A percentile compares a stretch with the other conserved stretches of the same genome.
Evolutionary conservation across 2,113 vertebrate species (phyloP).

Genomic region (Oenanthe melanoleuca): DNA sequence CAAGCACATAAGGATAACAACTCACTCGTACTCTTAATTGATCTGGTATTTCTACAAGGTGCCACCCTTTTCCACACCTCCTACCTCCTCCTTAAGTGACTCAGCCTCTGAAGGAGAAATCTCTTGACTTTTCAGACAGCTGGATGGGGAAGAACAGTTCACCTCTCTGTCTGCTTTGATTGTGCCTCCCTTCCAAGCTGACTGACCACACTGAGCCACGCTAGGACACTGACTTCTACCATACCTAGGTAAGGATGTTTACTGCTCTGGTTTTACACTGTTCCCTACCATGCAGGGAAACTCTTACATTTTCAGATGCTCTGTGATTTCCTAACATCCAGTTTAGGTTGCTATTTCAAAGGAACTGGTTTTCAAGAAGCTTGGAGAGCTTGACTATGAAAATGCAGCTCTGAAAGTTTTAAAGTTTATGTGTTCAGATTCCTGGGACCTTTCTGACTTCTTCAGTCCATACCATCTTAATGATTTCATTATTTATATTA

Average conservation of each 20-base stretch:
- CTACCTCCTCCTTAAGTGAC: conserved; percentile 80
- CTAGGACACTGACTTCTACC: not conserved
- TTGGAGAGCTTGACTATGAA: not conserved
- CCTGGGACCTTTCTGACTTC: not conserved
- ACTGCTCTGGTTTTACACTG: not conserved
- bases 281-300: not conserved
- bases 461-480: not conserved
- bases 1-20: conserved; percentile 25
- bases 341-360: not conserved
- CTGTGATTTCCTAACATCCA: not conserved
- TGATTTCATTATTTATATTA: not conserved
- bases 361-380: not conserved
- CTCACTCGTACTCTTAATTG: conserved; percentile 60
- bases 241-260: conserved; percentile 63
- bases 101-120: conserved; percentile 69
- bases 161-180: conserved; percentile 1
- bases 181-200: not conserved
- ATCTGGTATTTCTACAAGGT: conserved; percentile 77
- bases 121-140: conserved; percentile 56
- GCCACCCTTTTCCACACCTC: conserved; percentile 85
- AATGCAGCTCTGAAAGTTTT: not conserved
- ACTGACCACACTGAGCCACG: not conserved
- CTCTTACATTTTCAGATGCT: not conserved
- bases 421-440: not conserved
- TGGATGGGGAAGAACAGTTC: conserved; percentile 41